Percentiles rank a stretch among this genome's conserved stretches.
These are phyloP conservation scores for Pelecanoides urinatrix DNA, from an alignment of 2,113 vertebrate species.

Conservation along the genomic window DNA sequence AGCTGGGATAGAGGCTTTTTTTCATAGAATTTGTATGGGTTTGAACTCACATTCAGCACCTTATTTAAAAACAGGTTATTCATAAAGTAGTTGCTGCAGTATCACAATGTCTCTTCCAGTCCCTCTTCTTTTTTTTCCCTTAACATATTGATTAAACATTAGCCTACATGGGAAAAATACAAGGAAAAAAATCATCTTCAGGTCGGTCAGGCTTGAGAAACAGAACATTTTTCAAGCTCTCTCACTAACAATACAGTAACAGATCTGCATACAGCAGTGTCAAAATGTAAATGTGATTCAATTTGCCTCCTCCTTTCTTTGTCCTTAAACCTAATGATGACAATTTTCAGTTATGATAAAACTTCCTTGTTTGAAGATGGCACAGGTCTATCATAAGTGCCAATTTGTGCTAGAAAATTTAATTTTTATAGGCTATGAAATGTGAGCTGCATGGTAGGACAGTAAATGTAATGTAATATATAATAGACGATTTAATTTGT, in stretches of 20 bases:
- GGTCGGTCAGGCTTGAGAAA: background rate
- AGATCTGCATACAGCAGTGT: background rate
- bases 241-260: background rate
- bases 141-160: background rate
- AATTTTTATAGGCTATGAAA: constrained; percentile 46
- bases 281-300: constrained; percentile 21
- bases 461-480: constrained; percentile 18
- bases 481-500: constrained; percentile 48
- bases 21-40: background rate
- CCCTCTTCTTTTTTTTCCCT: background rate
- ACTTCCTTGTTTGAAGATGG: constrained; percentile 19
- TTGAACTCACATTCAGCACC: background rate
- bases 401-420: constrained; percentile 41
- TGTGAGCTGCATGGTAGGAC: background rate
- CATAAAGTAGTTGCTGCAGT: background rate
- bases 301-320: background rate
- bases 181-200: background rate
- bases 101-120: background rate
- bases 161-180: background rate
- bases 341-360: background rate
- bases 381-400: constrained; percentile 13
- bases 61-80: background rate
- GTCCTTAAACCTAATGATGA: background rate
- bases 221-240: background rate
- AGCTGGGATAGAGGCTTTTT: background rate